A percentile compares a stretch with the other conserved stretches of the same genome.
Conservation (phyloP, 2,797 vertebrate species). For the Parauchenoglanis ngamensis region DNA sequence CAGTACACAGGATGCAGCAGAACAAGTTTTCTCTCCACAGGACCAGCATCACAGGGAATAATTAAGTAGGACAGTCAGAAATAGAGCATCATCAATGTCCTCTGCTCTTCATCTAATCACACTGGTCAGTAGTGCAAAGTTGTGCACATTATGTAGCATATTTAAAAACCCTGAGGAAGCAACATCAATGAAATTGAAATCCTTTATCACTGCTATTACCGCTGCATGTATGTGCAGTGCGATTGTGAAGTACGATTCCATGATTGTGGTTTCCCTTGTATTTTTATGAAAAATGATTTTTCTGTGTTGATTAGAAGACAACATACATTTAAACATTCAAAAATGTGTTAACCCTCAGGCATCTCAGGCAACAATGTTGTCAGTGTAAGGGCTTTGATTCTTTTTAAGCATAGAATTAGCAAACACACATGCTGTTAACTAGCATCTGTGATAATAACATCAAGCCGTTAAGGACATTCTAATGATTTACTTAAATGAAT, state of each 20-base stretch:
- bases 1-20: slow-evolving; percentile 12
- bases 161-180: neutral
- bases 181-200: neutral
- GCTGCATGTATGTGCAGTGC: neutral
- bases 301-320: neutral
- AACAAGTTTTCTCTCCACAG: slow-evolving; percentile 37
- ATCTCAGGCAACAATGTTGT: too few relatives aligned
- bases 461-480: neutral
- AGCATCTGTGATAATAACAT: neutral
- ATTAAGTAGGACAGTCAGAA: slow-evolving; percentile 48
- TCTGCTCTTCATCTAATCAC: slow-evolving; percentile 20
- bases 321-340: neutral
- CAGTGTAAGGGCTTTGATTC: neutral
- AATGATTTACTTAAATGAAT: neutral
- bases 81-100: slow-evolving; percentile 24
- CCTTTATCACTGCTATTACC: neutral
- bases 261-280: neutral
- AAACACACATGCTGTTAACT: neutral
- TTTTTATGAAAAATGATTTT: neutral
- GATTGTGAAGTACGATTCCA: neutral
- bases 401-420: neutral
- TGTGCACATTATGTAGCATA: neutral
- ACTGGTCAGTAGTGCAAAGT: neutral
- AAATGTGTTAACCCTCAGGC: neutral
- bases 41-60: slow-evolving; percentile 38